Percentiles rank a stretch among this genome's conserved stretches.
Evolutionary conservation across 1,140 invertebrate species (phyloP).

Genomic region (Pseudomyrmex sp.): DNA sequence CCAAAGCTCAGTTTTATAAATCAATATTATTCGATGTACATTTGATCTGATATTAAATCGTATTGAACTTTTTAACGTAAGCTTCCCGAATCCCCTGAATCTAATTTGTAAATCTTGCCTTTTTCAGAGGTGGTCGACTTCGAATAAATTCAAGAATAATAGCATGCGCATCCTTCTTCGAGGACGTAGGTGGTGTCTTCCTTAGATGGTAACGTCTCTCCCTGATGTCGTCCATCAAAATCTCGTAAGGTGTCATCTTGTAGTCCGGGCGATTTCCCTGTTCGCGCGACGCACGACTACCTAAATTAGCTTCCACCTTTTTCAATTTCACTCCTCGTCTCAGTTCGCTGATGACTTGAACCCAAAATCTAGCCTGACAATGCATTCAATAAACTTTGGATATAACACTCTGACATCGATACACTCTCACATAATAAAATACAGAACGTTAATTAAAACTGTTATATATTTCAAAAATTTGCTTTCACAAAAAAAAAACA

Average conservation of each 20-base stretch:
- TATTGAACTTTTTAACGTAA: too few relatives aligned
- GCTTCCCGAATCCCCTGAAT: neutral
- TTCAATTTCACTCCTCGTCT: conserved; percentile 95
- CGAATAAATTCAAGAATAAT: conserved; percentile 98
- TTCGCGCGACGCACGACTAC: conserved; percentile 64
- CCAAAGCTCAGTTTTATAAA: neutral
- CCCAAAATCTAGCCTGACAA: conserved; percentile 95
- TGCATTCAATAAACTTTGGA: conserved; percentile 1
- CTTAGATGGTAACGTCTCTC: conserved; percentile 93
- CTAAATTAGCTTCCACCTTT: conserved; percentile 91
- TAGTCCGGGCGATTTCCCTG: conserved; percentile 90
- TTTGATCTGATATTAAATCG: too few relatives aligned
- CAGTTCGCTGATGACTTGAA: conserved; percentile 96
- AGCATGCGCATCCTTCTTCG: conserved; percentile 97
- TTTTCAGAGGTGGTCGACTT: conserved; percentile 96
- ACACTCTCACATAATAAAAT: too few relatives aligned
- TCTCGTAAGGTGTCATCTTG: conserved; percentile 98
- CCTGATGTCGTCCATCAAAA: conserved; percentile 98
- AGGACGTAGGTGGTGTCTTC: conserved; percentile 87
- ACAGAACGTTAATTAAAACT: too few relatives aligned
- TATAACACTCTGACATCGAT: too few relatives aligned
- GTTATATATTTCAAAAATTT: neutral
- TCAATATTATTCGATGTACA: neutral
- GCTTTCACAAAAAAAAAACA: too few relatives aligned
- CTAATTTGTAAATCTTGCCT: conserved; percentile 86